Evolutionary conservation across 1,140 invertebrate species (phyloP).

Genomic region (Cephus cinctus): DNA sequence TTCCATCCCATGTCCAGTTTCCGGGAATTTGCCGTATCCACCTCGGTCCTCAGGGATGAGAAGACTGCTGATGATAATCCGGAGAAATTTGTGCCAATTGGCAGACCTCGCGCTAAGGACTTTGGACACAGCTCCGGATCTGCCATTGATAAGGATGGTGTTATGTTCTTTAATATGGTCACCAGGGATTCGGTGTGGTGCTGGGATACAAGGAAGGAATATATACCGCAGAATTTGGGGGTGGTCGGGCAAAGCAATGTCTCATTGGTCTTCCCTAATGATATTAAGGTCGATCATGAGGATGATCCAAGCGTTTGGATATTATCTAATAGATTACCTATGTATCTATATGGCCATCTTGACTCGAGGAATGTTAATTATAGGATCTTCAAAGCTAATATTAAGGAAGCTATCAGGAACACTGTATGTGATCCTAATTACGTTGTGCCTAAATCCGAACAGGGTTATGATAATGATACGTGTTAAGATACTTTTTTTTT

Average conservation of each 20-base stretch:
- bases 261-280: constrained; percentile 74
- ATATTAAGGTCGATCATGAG: constrained; percentile 72
- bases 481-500: constrained; percentile 30
- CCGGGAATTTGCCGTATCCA: constrained; percentile 70
- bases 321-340: constrained; percentile 70
- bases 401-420: constrained; percentile 60
- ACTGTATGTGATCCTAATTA: constrained; percentile 69
- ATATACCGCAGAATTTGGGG: constrained; percentile 62
- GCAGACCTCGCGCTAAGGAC: constrained; percentile 61
- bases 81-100: constrained; percentile 64
- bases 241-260: constrained; percentile 61
- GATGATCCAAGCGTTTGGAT: constrained; percentile 70
- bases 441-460: constrained; percentile 33
- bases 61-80: constrained; percentile 51
- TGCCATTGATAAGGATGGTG: constrained; percentile 66
- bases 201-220: constrained; percentile 74
- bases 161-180: constrained; percentile 78
- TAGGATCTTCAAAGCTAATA: constrained; percentile 65
- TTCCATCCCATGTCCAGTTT: constrained; percentile 81
- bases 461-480: constrained; percentile 39
- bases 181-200: constrained; percentile 72
- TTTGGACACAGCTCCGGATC: constrained; percentile 71
- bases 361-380: constrained; percentile 70
- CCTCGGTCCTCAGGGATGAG: constrained; percentile 64
- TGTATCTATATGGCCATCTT: constrained; percentile 69